These are phyloP conservation scores for Nixonia krombeini DNA, from an alignment of 1,140 invertebrate species.

Conservation along the genomic window DNA sequence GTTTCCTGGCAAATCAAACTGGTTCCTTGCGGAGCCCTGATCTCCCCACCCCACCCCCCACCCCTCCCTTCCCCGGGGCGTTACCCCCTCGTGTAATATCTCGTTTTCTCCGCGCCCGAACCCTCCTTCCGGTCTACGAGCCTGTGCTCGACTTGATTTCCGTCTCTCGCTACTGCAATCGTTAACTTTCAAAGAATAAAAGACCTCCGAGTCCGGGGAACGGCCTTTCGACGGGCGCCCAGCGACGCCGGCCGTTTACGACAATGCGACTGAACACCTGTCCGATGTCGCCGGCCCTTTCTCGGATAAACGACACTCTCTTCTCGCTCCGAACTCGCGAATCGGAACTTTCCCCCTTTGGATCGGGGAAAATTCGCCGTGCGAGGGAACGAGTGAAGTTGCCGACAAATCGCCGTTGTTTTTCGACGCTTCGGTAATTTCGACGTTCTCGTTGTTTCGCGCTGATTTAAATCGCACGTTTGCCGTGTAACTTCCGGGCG, in stretches of 20 bases:
- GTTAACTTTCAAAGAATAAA: slow-evolving; percentile 38
- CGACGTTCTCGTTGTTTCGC: no score
- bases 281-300: background rate
- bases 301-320: background rate
- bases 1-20: slow-evolving; percentile 39
- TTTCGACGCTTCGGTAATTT: no score
- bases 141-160: slow-evolving; percentile 35
- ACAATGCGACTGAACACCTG: slow-evolving; percentile 11
- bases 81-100: slow-evolving; percentile 22
- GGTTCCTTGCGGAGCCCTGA: slow-evolving; percentile 26
- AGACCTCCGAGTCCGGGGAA: slow-evolving; percentile 8
- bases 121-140: slow-evolving; percentile 35
- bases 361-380: no score
- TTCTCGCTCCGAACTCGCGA: slow-evolving; percentile 18
- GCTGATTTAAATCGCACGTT: no score
- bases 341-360: slow-evolving; percentile 16
- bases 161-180: slow-evolving; percentile 26
- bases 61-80: background rate
- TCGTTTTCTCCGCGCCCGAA: slow-evolving; percentile 38
- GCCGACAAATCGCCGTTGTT: no score
- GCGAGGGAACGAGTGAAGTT: no score
- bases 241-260: background rate
- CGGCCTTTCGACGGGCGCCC: no score
- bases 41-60: no score
- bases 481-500: no score